Conservation (phyloP, 2,113 vertebrate genomes). For the Etheostoma spectabile region DNA sequence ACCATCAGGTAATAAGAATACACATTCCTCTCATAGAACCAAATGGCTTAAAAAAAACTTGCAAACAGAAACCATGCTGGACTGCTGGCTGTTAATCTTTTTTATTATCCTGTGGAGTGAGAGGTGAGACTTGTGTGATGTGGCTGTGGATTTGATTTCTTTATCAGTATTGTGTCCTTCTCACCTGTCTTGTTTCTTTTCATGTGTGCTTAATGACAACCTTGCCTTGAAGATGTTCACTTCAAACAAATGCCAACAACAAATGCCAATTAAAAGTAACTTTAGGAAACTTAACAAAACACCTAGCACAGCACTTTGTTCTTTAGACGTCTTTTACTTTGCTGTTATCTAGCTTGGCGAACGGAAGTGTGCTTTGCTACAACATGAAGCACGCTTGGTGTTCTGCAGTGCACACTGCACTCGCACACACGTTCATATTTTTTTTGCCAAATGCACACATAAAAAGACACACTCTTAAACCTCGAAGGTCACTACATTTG, state of each 20-base stretch:
- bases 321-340: conserved; percentile 60
- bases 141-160: conserved; percentile 25
- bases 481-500: conserved; percentile 46
- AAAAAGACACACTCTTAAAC: conserved; percentile 23
- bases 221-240: conserved; percentile 77
- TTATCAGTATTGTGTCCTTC: conserved; percentile 43
- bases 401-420: conserved; percentile 9
- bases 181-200: conserved; percentile 60
- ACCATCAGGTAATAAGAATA: conserved; percentile 58
- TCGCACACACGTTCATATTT: not conserved
- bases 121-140: conserved; percentile 29
- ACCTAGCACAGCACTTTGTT: conserved; percentile 67
- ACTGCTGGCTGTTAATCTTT: conserved; percentile 58
- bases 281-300: conserved; percentile 59
- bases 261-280: conserved; percentile 56
- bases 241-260: conserved; percentile 42
- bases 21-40: conserved; percentile 54
- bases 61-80: conserved; percentile 48
- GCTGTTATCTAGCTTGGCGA: conserved; percentile 28
- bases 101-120: conserved; percentile 35
- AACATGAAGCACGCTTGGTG: not conserved
- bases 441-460: conserved; percentile 9
- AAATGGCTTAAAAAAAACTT: conserved; percentile 50
- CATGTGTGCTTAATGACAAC: conserved; percentile 53
- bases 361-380: conserved; percentile 21